Evolutionary conservation across 2,888 invertebrate genomes (phyloP).

Genomic region (Beris morrisii): DNA sequence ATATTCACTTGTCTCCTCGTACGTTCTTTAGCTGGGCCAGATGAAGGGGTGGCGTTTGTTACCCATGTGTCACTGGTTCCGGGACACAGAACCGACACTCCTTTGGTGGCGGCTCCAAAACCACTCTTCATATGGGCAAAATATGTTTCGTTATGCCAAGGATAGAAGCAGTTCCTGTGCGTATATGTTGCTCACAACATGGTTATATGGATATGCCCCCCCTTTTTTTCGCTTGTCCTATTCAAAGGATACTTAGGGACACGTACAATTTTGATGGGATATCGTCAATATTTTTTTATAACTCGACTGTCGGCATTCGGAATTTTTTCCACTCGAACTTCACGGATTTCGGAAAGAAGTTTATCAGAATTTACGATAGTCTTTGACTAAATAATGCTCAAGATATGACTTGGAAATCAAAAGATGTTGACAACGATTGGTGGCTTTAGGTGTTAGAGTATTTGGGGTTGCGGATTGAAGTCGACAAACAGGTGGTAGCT

Average conservation of each 20-base stretch:
- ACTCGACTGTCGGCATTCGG: conserved; percentile 19
- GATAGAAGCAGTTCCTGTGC: neutral
- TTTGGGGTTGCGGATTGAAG: conserved; percentile 12
- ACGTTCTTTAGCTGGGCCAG: neutral
- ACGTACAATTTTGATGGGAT: conserved; percentile 40
- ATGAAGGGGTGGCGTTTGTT: conserved; percentile 29
- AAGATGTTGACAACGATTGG: conserved; percentile 7
- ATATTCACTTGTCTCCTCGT: conserved; percentile 38
- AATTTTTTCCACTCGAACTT: neutral
- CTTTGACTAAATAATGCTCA: conserved; percentile 36
- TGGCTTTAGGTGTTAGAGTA: conserved; percentile 4
- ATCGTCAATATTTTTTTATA: conserved; percentile 37
- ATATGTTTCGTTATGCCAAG: neutral
- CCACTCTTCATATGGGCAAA: neutral
- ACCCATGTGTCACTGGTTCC: conserved; percentile 34
- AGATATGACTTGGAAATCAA: conserved; percentile 35
- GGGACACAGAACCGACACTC: neutral
- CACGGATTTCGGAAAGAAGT: conserved; percentile 10
- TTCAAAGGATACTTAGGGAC: conserved; percentile 26
- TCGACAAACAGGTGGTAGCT: too few species aligned
- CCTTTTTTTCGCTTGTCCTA: too few species aligned
- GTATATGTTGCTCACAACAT: neutral
- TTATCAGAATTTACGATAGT: conserved; percentile 33
- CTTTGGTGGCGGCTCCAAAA: neutral
- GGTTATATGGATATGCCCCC: neutral